Evolutionary conservation across 2,113 vertebrate genomes (phyloP).

Genomic region (Haplochromis vanheusdeni): DNA sequence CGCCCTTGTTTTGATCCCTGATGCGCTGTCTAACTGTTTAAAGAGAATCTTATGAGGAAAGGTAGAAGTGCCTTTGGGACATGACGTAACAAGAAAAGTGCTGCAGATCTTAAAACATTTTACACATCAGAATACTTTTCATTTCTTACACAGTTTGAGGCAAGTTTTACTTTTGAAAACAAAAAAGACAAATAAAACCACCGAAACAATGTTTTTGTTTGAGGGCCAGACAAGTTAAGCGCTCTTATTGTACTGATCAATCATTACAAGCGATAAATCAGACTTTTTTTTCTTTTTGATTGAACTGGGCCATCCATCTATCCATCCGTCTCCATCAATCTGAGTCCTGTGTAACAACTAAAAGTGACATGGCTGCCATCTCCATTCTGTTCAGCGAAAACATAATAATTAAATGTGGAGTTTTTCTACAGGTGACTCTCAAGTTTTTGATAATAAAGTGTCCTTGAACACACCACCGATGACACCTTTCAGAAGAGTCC

Average conservation of each 20-base stretch:
- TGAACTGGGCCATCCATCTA: neutral
- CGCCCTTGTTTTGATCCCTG: neutral
- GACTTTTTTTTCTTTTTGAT: neutral
- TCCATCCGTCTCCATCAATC: neutral
- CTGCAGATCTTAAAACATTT: neutral
- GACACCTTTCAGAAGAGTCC: neutral
- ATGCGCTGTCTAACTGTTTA: neutral
- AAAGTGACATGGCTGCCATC: neutral
- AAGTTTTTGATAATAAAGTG: neutral
- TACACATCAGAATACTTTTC: neutral
- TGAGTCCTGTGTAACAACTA: neutral
- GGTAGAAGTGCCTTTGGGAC: neutral
- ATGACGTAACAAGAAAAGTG: neutral
- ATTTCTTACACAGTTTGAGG: neutral
- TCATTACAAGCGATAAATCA: neutral
- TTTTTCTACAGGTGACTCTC: neutral
- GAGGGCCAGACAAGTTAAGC: neutral
- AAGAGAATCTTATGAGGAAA: neutral
- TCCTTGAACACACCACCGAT: neutral
- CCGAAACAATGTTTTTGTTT: neutral
- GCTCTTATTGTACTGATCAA: neutral
- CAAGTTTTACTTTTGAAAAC: neutral
- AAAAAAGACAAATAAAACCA: neutral
- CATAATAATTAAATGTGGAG: neutral
- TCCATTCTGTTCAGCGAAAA: neutral